phyloP scores from a whole-genome alignment of 2,113 vertebrate species.

The Carassius auratus region DNA sequence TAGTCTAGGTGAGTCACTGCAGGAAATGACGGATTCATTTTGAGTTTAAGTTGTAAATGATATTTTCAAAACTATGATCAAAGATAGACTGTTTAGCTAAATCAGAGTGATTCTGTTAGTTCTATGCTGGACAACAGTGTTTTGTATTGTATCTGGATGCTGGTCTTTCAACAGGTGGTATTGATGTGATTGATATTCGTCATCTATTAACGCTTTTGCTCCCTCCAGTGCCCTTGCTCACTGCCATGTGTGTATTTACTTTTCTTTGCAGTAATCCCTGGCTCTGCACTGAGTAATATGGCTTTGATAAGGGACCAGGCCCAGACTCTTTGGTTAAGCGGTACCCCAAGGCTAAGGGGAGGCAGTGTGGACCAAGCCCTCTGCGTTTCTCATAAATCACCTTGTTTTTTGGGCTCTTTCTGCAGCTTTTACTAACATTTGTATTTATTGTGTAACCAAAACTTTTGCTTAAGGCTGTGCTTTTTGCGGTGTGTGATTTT shows the following conservation, averaged over 20 bases:
- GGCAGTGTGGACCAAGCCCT: constrained; percentile 65
- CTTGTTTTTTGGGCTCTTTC: constrained; percentile 51
- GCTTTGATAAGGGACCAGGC: constrained; percentile 83
- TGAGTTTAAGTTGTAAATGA: background rate
- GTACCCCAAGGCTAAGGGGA: constrained; percentile 77
- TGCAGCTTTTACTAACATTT: constrained; percentile 40
- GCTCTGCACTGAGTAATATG: constrained; percentile 97
- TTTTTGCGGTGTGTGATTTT: constrained; percentile 11
- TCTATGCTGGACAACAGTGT: background rate
- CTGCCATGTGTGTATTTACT: constrained; percentile 80
- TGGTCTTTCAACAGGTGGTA: constrained; percentile 1
- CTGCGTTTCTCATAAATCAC: constrained; percentile 63
- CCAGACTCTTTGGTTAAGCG: constrained; percentile 78
- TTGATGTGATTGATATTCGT: background rate
- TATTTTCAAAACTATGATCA: background rate
- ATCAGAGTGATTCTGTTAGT: background rate
- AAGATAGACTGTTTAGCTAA: background rate
- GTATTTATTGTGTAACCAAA: constrained; percentile 42
- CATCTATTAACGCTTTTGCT: constrained; percentile 33
- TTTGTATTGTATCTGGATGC: background rate
- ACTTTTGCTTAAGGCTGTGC: constrained; percentile 37
- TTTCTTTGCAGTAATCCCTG: constrained; percentile 99
- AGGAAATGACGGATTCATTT: background rate
- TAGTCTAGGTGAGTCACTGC: background rate
- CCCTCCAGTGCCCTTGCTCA: constrained; percentile 63